Evolutionary conservation across 1,140 invertebrate genomes (phyloP), one percentile per base, ranked within the genome.

Genomic region (Drosophila baimaii): DNA sequence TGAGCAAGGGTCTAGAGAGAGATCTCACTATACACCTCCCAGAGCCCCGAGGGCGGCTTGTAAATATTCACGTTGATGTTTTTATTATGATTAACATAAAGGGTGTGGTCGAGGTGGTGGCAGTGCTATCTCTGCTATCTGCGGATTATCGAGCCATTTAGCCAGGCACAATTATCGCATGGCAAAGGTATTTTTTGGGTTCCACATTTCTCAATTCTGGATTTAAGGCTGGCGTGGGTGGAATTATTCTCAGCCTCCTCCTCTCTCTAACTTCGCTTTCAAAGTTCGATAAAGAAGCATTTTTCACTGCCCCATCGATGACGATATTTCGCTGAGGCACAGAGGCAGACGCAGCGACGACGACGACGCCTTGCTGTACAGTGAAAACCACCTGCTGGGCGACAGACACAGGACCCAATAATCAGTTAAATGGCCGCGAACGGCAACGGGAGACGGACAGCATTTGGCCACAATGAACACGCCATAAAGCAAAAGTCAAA

Each of bases 401-500:
- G 56, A 51, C 49, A 71, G 74, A 76, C 82, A 79, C 82, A 86
- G 73, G 78, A 65, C 47, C 73, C 77, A 74, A 76, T 82, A 86
- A 86, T 88, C 82, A 86, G 82, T 85, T 81, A 86, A 86, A 86
- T 79, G 75, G 65, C 77, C 63, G 64, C 57, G 55, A 74, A 63
- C 56, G 57, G 57, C 47, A 74, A 63, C 56, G 47, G 57, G 56
- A 74, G 58, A 75, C 69, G 77, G 66, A 64, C 72, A 68, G 61
- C 31, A 63, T 58, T 47, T 57, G 62, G 72, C 46, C 84, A 88
- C 83, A 88, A 88, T 89, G 84, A 89, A 89, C 84, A 89, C 84
- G 77, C 84, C 84, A 89, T 89, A 89, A 89, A 89, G 84, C 84
- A 84, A 89, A 89, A 89, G 84, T 89, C 84, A 89, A 89, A 89